phyloP scores from a whole-genome alignment of 2,113 vertebrate genomes.

The Crotalus viridis region DNA sequence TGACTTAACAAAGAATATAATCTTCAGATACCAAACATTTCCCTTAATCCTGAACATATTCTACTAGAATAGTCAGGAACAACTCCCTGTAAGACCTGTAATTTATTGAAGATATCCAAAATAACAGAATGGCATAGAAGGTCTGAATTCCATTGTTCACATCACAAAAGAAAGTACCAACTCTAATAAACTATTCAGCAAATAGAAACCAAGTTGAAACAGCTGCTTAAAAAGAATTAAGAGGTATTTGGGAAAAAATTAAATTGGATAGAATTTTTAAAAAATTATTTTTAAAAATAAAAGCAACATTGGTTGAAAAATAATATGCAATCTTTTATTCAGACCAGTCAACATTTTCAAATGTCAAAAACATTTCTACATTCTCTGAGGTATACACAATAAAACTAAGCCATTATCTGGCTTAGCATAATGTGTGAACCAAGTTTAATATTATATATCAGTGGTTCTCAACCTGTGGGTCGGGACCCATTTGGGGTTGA shows the following conservation, averaged over 20 bases:
- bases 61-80: not conserved
- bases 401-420: not conserved
- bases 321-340: not conserved
- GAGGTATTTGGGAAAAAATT: not conserved
- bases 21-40: not conserved
- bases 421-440: not conserved
- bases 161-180: not conserved
- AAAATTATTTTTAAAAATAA: not conserved
- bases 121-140: not conserved
- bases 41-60: not conserved
- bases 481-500: no score
- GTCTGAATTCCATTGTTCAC: not conserved
- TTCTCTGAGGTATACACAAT: not conserved
- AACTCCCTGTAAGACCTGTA: not conserved
- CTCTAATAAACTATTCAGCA: not conserved
- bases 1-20: not conserved
- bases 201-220: not conserved
- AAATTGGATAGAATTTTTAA: not conserved
- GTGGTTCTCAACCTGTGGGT: no score
- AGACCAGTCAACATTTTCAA: not conserved
- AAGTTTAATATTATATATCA: not conserved
- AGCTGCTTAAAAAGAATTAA: not conserved
- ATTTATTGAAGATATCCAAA: not conserved
- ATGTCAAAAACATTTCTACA: not conserved
- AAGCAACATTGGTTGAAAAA: not conserved